These are phyloP conservation scores for Trissolcus brochymenae DNA, from an alignment of 2,888 invertebrate genomes.

Conservation along the genomic window DNA sequence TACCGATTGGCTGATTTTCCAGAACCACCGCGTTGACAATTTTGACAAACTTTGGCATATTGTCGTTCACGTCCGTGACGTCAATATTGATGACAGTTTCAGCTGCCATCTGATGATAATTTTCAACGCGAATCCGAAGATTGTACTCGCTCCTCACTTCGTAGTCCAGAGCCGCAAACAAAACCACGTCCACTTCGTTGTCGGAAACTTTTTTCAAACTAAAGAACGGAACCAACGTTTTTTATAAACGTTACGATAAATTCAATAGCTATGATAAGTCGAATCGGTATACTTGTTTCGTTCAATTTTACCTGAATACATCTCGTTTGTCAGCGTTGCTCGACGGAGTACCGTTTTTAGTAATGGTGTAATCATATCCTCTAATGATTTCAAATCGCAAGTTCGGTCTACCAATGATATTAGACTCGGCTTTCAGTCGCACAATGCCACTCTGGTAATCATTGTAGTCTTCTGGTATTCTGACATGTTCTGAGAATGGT, in stretches of 20 bases:
- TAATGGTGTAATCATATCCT: constrained; percentile 72
- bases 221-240: constrained; percentile 1
- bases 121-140: constrained; percentile 88
- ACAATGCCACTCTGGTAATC: constrained; percentile 85
- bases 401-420: constrained; percentile 83
- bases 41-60: constrained; percentile 83
- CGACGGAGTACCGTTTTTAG: constrained; percentile 12
- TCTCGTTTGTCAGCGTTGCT: constrained; percentile 24
- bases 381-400: constrained; percentile 87
- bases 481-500: constrained; percentile 78
- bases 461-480: constrained; percentile 84
- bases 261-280: neutral
- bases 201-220: constrained; percentile 73
- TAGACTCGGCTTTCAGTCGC: constrained; percentile 85
- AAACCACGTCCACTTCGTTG: constrained; percentile 82
- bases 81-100: constrained; percentile 87
- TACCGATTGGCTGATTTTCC: constrained; percentile 90
- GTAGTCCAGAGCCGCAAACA: constrained; percentile 88
- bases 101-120: constrained; percentile 87
- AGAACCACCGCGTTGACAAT: constrained; percentile 82
- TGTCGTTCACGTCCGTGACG: constrained; percentile 93
- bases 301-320: constrained; percentile 33
- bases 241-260: neutral
- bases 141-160: constrained; percentile 90
- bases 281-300: too few species aligned